phyloP scores from a whole-genome alignment of 2,888 invertebrate genomes.

The Chromoteleia sp. region DNA sequence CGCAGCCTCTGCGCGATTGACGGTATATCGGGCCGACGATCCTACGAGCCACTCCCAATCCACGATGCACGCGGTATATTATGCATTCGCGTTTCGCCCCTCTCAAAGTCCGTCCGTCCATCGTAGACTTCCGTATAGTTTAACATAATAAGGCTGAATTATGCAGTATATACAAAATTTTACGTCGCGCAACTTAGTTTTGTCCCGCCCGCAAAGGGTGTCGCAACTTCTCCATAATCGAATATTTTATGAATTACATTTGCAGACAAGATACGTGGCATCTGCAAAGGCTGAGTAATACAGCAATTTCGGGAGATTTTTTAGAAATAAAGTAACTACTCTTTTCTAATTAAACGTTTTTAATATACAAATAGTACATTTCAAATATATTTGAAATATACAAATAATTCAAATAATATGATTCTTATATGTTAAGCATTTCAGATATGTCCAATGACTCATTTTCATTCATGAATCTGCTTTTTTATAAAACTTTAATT shows the following conservation, averaged over 20 bases:
- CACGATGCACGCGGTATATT: conserved; percentile 70
- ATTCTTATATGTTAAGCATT: too few species aligned
- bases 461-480: too few species aligned
- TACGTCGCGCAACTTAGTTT: conserved; percentile 59
- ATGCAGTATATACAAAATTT: conserved; percentile 81
- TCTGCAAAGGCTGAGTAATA: not conserved
- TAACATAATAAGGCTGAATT: conserved; percentile 82
- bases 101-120: conserved; percentile 69
- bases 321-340: too few species aligned
- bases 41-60: conserved; percentile 49
- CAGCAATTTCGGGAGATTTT: not conserved
- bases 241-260: conserved; percentile 39
- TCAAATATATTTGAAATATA: too few species aligned
- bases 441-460: too few species aligned
- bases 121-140: conserved; percentile 79
- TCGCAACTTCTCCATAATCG: conserved; percentile 44
- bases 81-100: conserved; percentile 77
- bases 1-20: conserved; percentile 61
- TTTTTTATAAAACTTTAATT: too few species aligned
- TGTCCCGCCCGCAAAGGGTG: conserved; percentile 17
- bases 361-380: too few species aligned
- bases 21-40: conserved; percentile 69
- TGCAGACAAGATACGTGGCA: not conserved
- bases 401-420: too few species aligned
- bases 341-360: too few species aligned